phyloP scores from a whole-genome alignment of 2,113 vertebrate genomes.

The Erinaceus europaeus region DNA sequence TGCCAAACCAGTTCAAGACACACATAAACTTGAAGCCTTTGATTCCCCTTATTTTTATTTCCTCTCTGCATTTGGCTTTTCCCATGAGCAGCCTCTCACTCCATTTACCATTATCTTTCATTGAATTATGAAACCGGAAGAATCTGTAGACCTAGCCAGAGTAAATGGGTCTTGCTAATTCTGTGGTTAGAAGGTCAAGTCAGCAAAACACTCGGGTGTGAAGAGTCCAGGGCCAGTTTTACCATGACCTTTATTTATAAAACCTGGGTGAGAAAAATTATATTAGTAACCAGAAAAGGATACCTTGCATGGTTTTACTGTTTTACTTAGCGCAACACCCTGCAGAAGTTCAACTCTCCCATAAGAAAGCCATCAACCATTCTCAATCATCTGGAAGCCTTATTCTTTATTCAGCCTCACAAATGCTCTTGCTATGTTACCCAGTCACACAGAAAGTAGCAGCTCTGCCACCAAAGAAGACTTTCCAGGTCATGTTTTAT shows the following conservation, averaged over 20 bases:
- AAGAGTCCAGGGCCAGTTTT: constrained; percentile 45
- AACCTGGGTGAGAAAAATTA: constrained; percentile 57
- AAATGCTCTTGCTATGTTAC: background rate
- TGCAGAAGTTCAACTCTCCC: background rate
- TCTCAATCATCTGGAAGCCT: background rate
- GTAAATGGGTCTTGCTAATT: constrained; percentile 53
- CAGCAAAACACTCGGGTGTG: constrained; percentile 47
- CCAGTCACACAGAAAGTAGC: background rate
- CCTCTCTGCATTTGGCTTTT: constrained; percentile 37
- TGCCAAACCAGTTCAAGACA: constrained; percentile 57
- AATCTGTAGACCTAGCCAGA: constrained; percentile 49
- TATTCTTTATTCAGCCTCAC: background rate
- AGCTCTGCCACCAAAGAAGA: background rate
- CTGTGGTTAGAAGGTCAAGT: constrained; percentile 57
- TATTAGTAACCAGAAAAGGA: constrained; percentile 23
- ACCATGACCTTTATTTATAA: constrained; percentile 53
- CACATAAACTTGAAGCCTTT: constrained; percentile 56
- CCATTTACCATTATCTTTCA: constrained; percentile 64
- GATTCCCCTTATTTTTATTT: constrained; percentile 63
- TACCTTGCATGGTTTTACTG: constrained; percentile 15
- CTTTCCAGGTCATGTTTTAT: background rate
- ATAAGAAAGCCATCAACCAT: background rate
- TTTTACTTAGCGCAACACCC: background rate
- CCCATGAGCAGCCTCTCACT: background rate
- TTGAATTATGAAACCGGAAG: constrained; percentile 64